Percentiles rank a stretch among this genome's conserved stretches.
phyloP scores from a whole-genome alignment of 2,888 invertebrate species.

The Apoda limacodes region DNA sequence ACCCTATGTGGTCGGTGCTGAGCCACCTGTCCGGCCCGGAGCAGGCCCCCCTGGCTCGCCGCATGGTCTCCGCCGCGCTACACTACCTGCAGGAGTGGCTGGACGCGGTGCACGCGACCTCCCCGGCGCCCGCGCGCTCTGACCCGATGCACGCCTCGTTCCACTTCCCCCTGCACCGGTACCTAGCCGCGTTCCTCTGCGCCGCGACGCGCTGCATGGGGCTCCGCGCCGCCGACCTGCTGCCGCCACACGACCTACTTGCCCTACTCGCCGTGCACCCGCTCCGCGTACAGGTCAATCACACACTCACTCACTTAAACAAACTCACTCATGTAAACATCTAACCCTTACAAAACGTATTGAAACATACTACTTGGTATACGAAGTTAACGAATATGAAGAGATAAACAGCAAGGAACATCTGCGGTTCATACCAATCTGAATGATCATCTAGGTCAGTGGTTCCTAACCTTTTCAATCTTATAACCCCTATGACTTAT shows the following conservation, averaged over 20 bases:
- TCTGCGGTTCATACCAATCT: no score
- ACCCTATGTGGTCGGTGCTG: slow-evolving; percentile 98
- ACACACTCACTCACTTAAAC: background rate
- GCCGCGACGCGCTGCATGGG: slow-evolving; percentile 87
- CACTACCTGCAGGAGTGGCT: slow-evolving; percentile 89
- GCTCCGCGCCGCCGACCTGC: slow-evolving; percentile 79
- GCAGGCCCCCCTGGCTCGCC: slow-evolving; percentile 79
- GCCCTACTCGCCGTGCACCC: slow-evolving; percentile 92
- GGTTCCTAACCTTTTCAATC: no score
- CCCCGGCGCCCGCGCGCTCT: slow-evolving; percentile 68
- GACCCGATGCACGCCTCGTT: slow-evolving; percentile 92
- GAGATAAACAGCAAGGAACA: no score
- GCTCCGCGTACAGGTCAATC: slow-evolving; percentile 88
- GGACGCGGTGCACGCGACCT: slow-evolving; percentile 81
- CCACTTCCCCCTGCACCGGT: slow-evolving; percentile 96
- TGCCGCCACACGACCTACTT: slow-evolving; percentile 83
- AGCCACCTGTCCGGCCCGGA: slow-evolving; percentile 83
- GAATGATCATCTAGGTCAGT: no score
- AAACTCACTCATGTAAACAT: background rate
- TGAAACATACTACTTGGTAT: no score
- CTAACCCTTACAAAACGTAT: slow-evolving; percentile 1
- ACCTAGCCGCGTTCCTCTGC: slow-evolving; percentile 75
- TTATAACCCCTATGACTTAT: no score
- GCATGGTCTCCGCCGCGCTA: slow-evolving; percentile 82
- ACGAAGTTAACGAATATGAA: no score